These are phyloP conservation scores for Chloromyia formosa DNA, from an alignment of 2,888 invertebrate genomes.

Conservation along the genomic window DNA sequence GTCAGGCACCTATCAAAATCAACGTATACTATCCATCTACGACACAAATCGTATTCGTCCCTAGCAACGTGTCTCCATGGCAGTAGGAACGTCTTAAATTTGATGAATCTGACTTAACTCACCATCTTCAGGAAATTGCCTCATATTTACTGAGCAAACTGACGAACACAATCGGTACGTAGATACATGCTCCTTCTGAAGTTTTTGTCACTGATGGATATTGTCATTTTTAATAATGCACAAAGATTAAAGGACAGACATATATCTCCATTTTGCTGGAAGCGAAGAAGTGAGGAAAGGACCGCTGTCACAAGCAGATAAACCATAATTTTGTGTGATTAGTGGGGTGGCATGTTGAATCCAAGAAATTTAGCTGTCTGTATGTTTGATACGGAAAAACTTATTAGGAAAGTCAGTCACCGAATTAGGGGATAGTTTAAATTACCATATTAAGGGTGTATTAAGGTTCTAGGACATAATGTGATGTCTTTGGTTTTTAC, in stretches of 20 bases:
- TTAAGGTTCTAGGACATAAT: too few relatives aligned
- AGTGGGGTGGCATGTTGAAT: neutral
- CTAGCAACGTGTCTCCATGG: neutral
- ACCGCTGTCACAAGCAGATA: conserved; percentile 19
- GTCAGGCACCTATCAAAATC: conserved; percentile 28
- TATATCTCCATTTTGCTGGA: conserved; percentile 6
- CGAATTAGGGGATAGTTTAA: too few relatives aligned
- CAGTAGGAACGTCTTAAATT: conserved; percentile 15
- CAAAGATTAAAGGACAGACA: conserved; percentile 28
- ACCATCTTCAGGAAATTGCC: conserved; percentile 22
- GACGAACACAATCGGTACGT: neutral
- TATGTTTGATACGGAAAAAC: too few relatives aligned
- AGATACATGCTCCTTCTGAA: conserved; percentile 7
- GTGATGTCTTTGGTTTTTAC: too few relatives aligned
- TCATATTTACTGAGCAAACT: neutral
- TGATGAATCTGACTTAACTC: conserved; percentile 16
- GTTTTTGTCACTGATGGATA: conserved; percentile 36
- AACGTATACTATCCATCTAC: conserved; percentile 15
- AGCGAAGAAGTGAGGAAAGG: conserved; percentile 16
- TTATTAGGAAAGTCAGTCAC: too few relatives aligned
- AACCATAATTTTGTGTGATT: neutral
- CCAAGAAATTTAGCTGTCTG: too few relatives aligned
- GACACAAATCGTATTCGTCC: conserved; percentile 13
- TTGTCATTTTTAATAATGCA: conserved; percentile 33
- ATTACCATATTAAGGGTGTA: too few relatives aligned